Evolutionary conservation across 2,113 vertebrate species (phyloP).

Genomic region (Grallaria varia): DNA sequence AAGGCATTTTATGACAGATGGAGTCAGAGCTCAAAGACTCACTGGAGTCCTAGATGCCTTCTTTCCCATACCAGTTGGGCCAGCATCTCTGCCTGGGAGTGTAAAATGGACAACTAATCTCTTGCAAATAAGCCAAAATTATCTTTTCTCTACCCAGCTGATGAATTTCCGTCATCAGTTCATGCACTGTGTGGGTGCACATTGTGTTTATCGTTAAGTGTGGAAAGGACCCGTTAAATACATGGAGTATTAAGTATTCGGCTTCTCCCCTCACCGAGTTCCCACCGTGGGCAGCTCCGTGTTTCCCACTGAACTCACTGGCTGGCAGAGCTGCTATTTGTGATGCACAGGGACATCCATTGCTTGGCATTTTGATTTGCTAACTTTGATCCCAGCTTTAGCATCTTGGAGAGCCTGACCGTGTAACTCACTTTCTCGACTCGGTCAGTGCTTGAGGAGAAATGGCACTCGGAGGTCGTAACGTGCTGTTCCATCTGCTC

Average conservation of each 20-base stretch:
- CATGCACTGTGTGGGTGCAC: neutral
- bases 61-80: neutral
- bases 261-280: neutral
- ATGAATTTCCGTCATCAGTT: neutral
- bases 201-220: neutral
- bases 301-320: neutral
- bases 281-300: neutral
- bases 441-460: neutral
- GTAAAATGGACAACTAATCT: neutral
- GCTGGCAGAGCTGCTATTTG: neutral
- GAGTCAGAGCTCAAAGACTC: neutral
- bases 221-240: neutral
- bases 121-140: neutral
- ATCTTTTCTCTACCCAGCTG: neutral
- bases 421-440: neutral
- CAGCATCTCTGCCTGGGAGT: neutral
- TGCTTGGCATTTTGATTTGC: neutral
- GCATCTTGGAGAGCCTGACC: neutral
- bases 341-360: neutral
- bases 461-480: neutral
- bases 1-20: neutral
- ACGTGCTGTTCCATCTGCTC: neutral
- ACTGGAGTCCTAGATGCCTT: neutral
- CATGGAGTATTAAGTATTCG: neutral
- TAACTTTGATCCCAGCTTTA: slow-evolving; percentile 7